Conservation (phyloP, 2,888 invertebrate genomes). For the Drosophila cracens region DNA sequence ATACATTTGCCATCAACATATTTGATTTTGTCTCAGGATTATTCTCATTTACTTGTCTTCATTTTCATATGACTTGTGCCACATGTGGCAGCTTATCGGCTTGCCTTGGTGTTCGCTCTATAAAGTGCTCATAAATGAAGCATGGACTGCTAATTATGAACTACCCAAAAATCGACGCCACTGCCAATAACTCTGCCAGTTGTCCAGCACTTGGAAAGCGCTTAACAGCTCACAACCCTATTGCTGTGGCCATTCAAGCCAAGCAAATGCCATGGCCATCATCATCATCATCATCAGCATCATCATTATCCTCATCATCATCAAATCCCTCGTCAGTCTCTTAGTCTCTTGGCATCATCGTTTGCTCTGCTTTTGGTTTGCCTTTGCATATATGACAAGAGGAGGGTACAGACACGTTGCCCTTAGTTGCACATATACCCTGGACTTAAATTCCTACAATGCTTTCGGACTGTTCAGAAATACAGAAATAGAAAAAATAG, state of each 20-base stretch:
- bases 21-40: not conserved
- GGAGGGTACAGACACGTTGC: constrained; percentile 8
- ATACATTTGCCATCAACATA: not conserved
- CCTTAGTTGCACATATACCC: constrained; percentile 29
- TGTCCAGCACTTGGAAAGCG: constrained; percentile 49
- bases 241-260: constrained; percentile 17
- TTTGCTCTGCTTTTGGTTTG: constrained; percentile 31
- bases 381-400: constrained; percentile 40
- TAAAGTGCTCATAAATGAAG: constrained; percentile 48
- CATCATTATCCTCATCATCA: constrained; percentile 33
- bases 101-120: not conserved
- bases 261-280: constrained; percentile 34
- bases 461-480: not conserved
- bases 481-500: too few species aligned
- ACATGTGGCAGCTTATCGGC: constrained; percentile 5
- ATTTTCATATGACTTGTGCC: not conserved
- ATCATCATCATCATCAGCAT: constrained; percentile 15
- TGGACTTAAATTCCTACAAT: constrained; percentile 6
- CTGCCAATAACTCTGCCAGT: constrained; percentile 37
- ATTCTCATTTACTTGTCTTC: not conserved
- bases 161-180: constrained; percentile 11
- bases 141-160: constrained; percentile 39
- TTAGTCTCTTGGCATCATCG: constrained; percentile 41
- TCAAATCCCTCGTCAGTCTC: constrained; percentile 44
- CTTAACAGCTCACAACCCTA: constrained; percentile 37